Base-by-base conservation (phyloP, 2,113 vertebrate genomes). In the Plecotus auritus region DNA sequence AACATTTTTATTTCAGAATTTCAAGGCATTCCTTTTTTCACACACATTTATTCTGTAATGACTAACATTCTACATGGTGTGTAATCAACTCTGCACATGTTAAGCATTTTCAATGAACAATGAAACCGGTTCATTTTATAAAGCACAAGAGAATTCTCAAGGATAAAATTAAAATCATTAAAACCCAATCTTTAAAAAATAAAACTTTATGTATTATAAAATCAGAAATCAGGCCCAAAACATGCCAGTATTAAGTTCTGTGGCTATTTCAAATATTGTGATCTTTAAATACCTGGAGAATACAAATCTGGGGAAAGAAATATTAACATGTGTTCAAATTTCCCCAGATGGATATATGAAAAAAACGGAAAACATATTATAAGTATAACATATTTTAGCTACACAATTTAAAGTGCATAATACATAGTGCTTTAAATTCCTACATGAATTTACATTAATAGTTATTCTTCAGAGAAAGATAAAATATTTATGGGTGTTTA, bases 51-150 rank as follows among this genome's bases (percentile, higher is more conserved):
- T 88, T 93, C 56, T 93, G 7, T 64, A 90, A 89, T 78, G 77
- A 91, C 40, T 54, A 86, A 56, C 47, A 73, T 40, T 40, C 37
- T 76, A 88, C 81, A 86, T 85, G 93, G 95, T 92, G 80, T 32
- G 89, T 95, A 77, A 94, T 81, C 93, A 97, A 93, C 45, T 97
- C 94, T 54, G 82, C 14, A 0, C 67, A 94, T 51, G 91, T 94
- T 96, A 96, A 92, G 94, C 95, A 97, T 97, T 98, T 97, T 97
- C 95, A 97, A 93, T 96, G 97, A 98, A 97, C 97, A 97, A 97
- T 96, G 94, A 94, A 97, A 86, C 35, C 74, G 70, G 69, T 92
- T 97, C 98, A 94, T 95, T 97, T 96, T 97, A 94, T 95, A 95
- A 97, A 97, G 98, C 96, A 97, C 91, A 97, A 96, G 94, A 97